Conservation (phyloP, 2,888 invertebrate genomes). For the Nudaria mundana region DNA sequence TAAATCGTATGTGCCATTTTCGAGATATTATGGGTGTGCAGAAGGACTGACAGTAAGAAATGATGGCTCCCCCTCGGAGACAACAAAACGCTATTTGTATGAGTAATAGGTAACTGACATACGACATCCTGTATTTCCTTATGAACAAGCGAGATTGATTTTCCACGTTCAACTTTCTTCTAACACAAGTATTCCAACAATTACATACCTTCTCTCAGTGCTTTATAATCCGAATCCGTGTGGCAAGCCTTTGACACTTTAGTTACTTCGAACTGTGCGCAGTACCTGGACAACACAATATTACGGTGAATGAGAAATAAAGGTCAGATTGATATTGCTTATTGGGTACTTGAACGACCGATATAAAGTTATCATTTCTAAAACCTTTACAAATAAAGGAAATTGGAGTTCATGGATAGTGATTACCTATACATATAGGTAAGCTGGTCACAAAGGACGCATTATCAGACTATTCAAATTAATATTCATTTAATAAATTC, state of each 20-base stretch:
- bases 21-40: too few species aligned
- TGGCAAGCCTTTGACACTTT: conserved; percentile 92
- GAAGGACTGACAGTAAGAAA: too few species aligned
- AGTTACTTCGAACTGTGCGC: conserved; percentile 91
- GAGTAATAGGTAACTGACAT: too few species aligned
- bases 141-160: conserved; percentile 21
- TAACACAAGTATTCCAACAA: conserved; percentile 7
- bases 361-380: too few species aligned
- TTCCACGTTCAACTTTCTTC: conserved; percentile 22
- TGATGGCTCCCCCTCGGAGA: too few species aligned
- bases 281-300: conserved; percentile 85
- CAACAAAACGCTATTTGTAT: too few species aligned
- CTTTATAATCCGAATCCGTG: conserved; percentile 86
- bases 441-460: too few species aligned
- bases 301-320: conserved; percentile 39
- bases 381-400: too few species aligned
- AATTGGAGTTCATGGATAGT: conserved; percentile 24
- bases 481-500: neutral
- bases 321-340: conserved; percentile 10
- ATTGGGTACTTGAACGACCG: neutral
- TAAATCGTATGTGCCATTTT: too few species aligned
- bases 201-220: conserved; percentile 86
- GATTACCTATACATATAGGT: too few species aligned
- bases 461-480: neutral
- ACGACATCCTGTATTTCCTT: conserved; percentile 7